These are phyloP conservation scores for Macrocentrus cingulum DNA, from an alignment of 1,140 invertebrate species.

Conservation along the genomic window DNA sequence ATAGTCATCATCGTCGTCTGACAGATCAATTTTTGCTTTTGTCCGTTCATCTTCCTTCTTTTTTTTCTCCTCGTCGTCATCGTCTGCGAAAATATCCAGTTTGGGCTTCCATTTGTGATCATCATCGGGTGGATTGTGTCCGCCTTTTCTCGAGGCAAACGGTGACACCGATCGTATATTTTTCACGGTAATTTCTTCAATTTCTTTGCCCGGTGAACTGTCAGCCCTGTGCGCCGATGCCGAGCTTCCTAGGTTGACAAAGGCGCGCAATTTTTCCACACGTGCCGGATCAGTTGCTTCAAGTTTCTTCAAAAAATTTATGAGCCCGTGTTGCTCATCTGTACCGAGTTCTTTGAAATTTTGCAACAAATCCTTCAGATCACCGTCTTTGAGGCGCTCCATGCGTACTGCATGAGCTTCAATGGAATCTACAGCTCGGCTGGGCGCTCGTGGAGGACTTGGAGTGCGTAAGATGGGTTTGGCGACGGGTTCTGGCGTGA, in stretches of 20 bases:
- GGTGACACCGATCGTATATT: slow-evolving; percentile 48
- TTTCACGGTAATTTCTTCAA: slow-evolving; percentile 28
- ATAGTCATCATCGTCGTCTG: slow-evolving; percentile 71
- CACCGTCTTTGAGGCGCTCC: slow-evolving; percentile 73
- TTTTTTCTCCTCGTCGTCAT: slow-evolving; percentile 48
- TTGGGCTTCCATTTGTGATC: slow-evolving; percentile 53
- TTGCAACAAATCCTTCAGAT: slow-evolving; percentile 73
- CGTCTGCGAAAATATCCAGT: slow-evolving; percentile 55
- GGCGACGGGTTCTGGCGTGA: not conserved
- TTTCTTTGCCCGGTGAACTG: slow-evolving; percentile 33
- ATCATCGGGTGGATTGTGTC: slow-evolving; percentile 52
- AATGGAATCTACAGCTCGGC: not conserved
- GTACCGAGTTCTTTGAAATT: slow-evolving; percentile 76
- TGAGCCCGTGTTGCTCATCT: slow-evolving; percentile 77
- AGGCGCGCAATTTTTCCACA: slow-evolving; percentile 71
- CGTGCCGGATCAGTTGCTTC: slow-evolving; percentile 70
- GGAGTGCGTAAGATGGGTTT: slow-evolving; percentile 2
- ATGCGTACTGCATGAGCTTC: slow-evolving; percentile 52
- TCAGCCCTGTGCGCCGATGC: slow-evolving; percentile 21
- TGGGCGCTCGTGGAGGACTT: not conserved
- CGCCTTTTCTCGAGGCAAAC: slow-evolving; percentile 50
- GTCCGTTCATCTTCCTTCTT: slow-evolving; percentile 34
- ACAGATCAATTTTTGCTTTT: slow-evolving; percentile 47
- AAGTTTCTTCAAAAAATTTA: slow-evolving; percentile 75
- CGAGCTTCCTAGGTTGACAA: slow-evolving; percentile 61